Base-by-base conservation (phyloP, 2,113 vertebrate species). In the Clarias batrachus region DNA sequence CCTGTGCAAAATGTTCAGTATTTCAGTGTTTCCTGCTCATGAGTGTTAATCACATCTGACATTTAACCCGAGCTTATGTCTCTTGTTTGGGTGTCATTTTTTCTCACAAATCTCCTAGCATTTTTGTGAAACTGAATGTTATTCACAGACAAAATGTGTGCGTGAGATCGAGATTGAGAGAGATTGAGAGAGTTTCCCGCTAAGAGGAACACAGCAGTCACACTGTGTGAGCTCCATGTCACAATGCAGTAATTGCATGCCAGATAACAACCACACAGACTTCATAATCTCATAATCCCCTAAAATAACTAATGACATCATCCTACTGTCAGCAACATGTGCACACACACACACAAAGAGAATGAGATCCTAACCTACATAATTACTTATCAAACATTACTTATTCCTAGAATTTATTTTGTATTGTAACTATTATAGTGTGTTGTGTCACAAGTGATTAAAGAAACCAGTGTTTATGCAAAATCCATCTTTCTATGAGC, bases 211-310 rank as follows among this genome's bases (percentile, higher is more conserved):
- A 86, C 84, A 87, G 71, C 83, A 83, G 87, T 87, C 81, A 88
- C 89, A 88, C 85, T 87, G 88, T 12, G 17, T 27, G 41, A 90
- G 81, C 83, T 81, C 83, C 27, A 84, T 84, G 81, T 90, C 82
- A 71, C 79, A 90, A 86, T 91, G 83, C 81, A 90, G 86, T 88
- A 90, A 88, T 30, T 56, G 52, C 30, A 17, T 23, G 17, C 79
- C 78, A 85, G 80, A 90, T 89, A 87, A 86, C 41, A 25, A 90
- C 86, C 84, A 87, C 81, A 82, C 74, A 83, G 87, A 41, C 56
- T 86, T 88, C 86, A 70, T 90, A 89, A 88, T 90, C 89, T 86
- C 85, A 86, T 91, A 91, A 89, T 89, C 90, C 85, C 81, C 33
- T 57, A 87, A 88, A 89, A 88, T 89, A 83, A 87, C 82, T 86